phyloP scores from a whole-genome alignment of 2,797 vertebrate species.

The Chaetophractus vellerosus region DNA sequence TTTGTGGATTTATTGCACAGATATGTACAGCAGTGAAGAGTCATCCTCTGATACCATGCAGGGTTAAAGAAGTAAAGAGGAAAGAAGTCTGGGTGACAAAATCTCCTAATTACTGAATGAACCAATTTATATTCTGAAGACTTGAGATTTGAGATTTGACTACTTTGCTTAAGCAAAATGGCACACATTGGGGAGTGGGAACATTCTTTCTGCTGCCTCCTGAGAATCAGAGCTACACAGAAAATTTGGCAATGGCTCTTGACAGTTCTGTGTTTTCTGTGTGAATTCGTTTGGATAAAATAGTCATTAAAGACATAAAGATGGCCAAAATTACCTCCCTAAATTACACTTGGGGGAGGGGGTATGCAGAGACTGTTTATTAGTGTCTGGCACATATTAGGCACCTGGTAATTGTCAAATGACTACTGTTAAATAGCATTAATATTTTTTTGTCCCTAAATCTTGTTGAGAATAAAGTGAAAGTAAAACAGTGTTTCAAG shows the following conservation, averaged over 20 bases:
- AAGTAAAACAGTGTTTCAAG: not conserved
- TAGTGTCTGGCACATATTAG: not conserved
- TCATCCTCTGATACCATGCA: constrained; percentile 85
- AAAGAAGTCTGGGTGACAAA: not conserved
- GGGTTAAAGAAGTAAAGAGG: not conserved
- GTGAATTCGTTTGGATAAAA: not conserved
- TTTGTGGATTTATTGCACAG: constrained; percentile 86
- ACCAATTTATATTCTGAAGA: not conserved
- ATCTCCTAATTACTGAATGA: not conserved
- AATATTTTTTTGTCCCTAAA: not conserved
- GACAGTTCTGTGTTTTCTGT: not conserved
- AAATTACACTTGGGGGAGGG: not conserved
- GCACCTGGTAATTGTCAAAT: not conserved
- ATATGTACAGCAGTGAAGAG: constrained; percentile 86
- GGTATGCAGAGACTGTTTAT: not conserved
- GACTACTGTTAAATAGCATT: not conserved
- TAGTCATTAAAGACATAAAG: not conserved
- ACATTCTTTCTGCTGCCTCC: not conserved
- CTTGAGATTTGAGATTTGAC: not conserved
- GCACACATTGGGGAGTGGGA: not conserved
- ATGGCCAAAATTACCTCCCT: not conserved
- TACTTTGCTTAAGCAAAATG: not conserved
- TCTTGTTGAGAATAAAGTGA: not conserved
- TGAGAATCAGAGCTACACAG: not conserved
- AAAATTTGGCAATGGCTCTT: not conserved